Percentiles rank a stretch among this genome's conserved stretches.
Evolutionary conservation across 2,888 invertebrate genomes (phyloP).

Genomic region (Yponomeuta plumbellus): DNA sequence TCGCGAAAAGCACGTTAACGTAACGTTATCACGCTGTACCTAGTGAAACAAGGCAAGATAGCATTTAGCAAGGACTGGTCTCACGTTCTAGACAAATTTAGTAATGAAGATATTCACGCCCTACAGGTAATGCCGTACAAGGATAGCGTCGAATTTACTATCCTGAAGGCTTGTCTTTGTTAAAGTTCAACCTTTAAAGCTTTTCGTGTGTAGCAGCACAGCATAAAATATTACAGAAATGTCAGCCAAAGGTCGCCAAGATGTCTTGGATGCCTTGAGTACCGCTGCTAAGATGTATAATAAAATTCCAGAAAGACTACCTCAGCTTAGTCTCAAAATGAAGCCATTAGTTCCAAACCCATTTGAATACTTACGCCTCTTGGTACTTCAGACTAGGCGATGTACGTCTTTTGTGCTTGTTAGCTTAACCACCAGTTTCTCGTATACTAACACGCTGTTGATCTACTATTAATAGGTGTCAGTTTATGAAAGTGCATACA

Average conservation of each 20-base stretch:
- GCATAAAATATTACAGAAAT: conserved; percentile 40
- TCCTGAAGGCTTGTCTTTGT: conserved; percentile 13
- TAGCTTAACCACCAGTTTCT: no score
- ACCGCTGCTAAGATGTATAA: conserved; percentile 33
- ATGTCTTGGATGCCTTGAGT: conserved; percentile 30
- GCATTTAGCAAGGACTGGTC: no score
- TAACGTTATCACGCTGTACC: no score
- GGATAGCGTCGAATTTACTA: not conserved
- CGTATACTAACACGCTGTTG: no score
- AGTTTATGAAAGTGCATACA: no score
- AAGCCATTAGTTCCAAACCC: not conserved
- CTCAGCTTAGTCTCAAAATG: not conserved
- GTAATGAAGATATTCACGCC: not conserved
- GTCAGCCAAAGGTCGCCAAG: conserved; percentile 58
- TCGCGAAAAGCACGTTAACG: no score
- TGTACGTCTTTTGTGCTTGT: no score
- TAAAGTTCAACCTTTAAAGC: conserved; percentile 56
- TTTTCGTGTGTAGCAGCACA: conserved; percentile 37
- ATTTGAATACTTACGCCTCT: no score
- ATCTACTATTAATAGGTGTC: no score
- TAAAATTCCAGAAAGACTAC: not conserved
- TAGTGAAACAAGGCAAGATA: no score
- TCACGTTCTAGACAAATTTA: no score
- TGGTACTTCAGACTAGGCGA: no score
- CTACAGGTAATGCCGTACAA: not conserved